phyloP scores from a whole-genome alignment of 1,140 invertebrate genomes.

The Phortica variegata region DNA sequence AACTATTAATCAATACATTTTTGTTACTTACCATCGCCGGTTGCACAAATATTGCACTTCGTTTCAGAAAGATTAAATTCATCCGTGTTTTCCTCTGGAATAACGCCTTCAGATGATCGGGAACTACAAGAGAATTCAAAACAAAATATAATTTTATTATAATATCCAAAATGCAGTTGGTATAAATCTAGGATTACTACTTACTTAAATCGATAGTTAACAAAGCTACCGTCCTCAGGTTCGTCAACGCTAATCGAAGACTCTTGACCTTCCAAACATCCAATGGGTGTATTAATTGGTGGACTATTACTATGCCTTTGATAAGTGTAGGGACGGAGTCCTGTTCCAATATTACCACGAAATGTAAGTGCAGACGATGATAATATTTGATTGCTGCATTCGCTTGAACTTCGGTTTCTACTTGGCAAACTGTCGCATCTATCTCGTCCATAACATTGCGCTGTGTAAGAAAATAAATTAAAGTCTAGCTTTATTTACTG shows the following conservation, averaged over 20 bases:
- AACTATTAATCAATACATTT: too few relatives aligned
- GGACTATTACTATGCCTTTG: conserved; percentile 66
- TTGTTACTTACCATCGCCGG: too few relatives aligned
- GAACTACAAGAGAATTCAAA: conserved; percentile 15
- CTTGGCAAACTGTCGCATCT: conserved; percentile 79
- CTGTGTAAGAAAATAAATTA: too few relatives aligned
- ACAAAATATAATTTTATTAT: conserved; percentile 1
- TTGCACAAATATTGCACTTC: conserved; percentile 16
- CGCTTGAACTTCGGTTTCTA: conserved; percentile 64
- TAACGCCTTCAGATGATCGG: conserved; percentile 43
- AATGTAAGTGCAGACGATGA: too few relatives aligned
- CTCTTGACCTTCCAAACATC: conserved; percentile 70
- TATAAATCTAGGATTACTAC: conserved; percentile 4
- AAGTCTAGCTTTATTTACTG: too few relatives aligned
- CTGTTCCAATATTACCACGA: too few relatives aligned
- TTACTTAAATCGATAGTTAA: conserved; percentile 38
- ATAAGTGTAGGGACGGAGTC: conserved; percentile 64
- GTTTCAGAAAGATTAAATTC: conserved; percentile 26
- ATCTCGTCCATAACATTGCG: conserved; percentile 61
- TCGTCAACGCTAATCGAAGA: conserved; percentile 72
- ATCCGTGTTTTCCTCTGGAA: conserved; percentile 67
- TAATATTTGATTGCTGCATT: conserved; percentile 61
- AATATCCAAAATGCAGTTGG: not conserved
- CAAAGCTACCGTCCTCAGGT: conserved; percentile 61
- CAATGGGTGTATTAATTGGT: conserved; percentile 61